phyloP scores from a whole-genome alignment of 2,797 vertebrate genomes.

The Perodicticus potto region DNA sequence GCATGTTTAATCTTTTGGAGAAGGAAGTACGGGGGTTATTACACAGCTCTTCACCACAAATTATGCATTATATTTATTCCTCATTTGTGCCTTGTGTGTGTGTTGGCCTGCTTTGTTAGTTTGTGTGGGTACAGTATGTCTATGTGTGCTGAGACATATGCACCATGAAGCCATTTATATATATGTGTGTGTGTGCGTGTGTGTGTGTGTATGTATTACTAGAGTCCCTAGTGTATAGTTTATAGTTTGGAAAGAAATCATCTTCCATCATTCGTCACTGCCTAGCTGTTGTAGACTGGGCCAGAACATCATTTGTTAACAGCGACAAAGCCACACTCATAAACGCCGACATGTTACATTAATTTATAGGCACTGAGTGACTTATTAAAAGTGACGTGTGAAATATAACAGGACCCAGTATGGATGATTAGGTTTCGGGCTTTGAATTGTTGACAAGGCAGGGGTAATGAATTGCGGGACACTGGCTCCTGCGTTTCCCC shows the following conservation, averaged over 20 bases:
- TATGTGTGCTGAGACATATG: too few species aligned
- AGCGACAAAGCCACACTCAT: constrained; percentile 90
- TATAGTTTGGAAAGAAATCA: constrained; percentile 88
- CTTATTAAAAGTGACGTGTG: constrained; percentile 94
- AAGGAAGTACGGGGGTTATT: background rate
- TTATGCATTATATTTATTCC: background rate
- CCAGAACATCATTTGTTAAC: constrained; percentile 92
- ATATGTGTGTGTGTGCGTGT: background rate
- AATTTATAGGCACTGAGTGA: constrained; percentile 93
- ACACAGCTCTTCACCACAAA: background rate
- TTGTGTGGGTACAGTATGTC: background rate
- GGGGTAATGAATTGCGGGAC: constrained; percentile 92
- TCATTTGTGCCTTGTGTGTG: constrained; percentile 8
- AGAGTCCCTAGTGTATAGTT: constrained; percentile 83
- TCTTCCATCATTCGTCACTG: constrained; percentile 89
- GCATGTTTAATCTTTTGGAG: constrained; percentile 48
- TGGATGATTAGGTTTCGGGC: constrained; percentile 93
- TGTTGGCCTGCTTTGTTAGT: constrained; percentile 11
- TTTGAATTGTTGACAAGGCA: constrained; percentile 94
- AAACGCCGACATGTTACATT: constrained; percentile 93
- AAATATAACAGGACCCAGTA: constrained; percentile 91
- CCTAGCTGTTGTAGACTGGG: constrained; percentile 87
- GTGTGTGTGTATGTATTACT: constrained; percentile 54
- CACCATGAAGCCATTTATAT: too few species aligned
- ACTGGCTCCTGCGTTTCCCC: constrained; percentile 89